A percentile compares a stretch with the other conserved stretches of the same genome.
Conservation (phyloP, 1,140 invertebrate species). For the Melanaphis sacchari region DNA sequence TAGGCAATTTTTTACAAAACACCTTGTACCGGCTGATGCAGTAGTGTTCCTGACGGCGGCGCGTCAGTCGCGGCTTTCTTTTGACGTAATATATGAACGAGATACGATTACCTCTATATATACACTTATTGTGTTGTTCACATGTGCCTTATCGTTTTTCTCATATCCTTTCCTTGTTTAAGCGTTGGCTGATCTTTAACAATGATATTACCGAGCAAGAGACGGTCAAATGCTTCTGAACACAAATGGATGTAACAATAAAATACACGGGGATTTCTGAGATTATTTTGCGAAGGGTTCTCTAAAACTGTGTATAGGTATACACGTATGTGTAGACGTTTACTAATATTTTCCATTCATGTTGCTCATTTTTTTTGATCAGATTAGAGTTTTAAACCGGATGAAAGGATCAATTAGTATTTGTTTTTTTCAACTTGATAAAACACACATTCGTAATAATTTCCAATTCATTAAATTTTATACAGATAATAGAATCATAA, state of each 20-base stretch:
- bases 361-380: conserved; percentile 45
- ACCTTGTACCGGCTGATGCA: conserved; percentile 32
- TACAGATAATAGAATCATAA: background rate
- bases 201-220: background rate
- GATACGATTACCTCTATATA: conserved; percentile 43
- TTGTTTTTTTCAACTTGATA: conserved; percentile 24
- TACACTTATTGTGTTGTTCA: conserved; percentile 3
- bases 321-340: background rate
- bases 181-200: conserved; percentile 27
- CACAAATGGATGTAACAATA: conserved; percentile 47
- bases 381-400: conserved; percentile 16
- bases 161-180: conserved; percentile 41
- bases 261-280: background rate
- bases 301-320: background rate
- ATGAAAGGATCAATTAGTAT: background rate
- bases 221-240: conserved; percentile 36
- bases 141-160: conserved; percentile 46
- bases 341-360: background rate
- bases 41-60: conserved; percentile 23
- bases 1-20: conserved; percentile 31
- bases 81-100: conserved; percentile 43
- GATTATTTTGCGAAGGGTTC: background rate
- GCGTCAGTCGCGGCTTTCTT: conserved; percentile 29
- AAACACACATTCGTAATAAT: background rate
- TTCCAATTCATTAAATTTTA: background rate